Evolutionary conservation across 2,797 vertebrate species (phyloP).

Genomic region (Siniperca obscura): DNA sequence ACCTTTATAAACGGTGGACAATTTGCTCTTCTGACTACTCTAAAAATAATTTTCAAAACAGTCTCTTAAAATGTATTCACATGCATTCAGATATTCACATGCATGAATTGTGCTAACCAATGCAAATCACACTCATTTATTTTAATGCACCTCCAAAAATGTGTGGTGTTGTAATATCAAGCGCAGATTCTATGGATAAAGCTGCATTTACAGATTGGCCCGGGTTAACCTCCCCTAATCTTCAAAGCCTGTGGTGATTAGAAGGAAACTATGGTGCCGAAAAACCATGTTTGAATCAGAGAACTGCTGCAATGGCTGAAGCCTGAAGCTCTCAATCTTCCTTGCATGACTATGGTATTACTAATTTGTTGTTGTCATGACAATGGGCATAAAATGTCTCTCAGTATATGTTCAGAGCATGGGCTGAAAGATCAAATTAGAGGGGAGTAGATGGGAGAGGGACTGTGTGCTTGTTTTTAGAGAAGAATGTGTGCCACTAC

Average conservation of each 20-base stretch:
- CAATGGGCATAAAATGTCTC: slow-evolving; percentile 39
- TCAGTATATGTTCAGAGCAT: slow-evolving; percentile 29
- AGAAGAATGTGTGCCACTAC: slow-evolving; percentile 62
- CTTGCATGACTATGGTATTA: slow-evolving; percentile 29
- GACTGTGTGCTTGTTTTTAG: slow-evolving; percentile 25
- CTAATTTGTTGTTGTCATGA: slow-evolving; percentile 62
- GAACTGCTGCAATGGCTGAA: slow-evolving; percentile 15
- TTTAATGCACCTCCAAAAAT: neutral
- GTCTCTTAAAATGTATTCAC: neutral
- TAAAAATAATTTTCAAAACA: neutral
- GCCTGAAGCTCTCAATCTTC: neutral
- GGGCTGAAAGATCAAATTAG: slow-evolving; percentile 38
- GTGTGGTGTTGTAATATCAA: neutral
- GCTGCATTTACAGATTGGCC: neutral
- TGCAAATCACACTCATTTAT: neutral
- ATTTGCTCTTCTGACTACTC: neutral
- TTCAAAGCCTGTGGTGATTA: slow-evolving; percentile 19
- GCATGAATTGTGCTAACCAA: neutral
- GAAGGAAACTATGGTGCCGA: slow-evolving; percentile 7
- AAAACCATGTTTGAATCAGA: slow-evolving; percentile 16
- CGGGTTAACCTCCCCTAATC: neutral
- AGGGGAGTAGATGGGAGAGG: slow-evolving; percentile 19
- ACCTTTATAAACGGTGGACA: neutral
- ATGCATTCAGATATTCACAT: slow-evolving; percentile 2
- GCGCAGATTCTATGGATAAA: slow-evolving; percentile 12